A percentile compares a stretch with the other conserved stretches of the same genome.
Conservation (phyloP, 2,888 invertebrate species). For the Cheilosia soror region DNA sequence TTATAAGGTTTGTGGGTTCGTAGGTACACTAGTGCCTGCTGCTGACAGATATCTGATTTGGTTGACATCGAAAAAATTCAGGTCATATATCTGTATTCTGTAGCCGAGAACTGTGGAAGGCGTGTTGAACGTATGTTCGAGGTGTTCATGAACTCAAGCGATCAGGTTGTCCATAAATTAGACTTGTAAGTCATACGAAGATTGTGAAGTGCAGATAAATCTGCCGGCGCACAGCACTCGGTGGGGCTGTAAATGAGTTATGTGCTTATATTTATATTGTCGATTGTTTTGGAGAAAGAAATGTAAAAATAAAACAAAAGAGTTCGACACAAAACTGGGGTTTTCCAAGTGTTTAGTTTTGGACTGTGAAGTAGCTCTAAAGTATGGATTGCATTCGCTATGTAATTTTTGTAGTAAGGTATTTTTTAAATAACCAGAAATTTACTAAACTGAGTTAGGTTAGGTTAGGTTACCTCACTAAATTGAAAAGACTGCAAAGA, state of each 20-base stretch:
- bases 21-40: background rate
- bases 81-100: slow-evolving; percentile 25
- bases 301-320: slow-evolving; percentile 40
- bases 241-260: slow-evolving; percentile 27
- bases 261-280: background rate
- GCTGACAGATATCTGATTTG: slow-evolving; percentile 62
- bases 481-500: no score
- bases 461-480: no score
- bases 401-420: no score
- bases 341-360: background rate
- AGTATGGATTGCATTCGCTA: no score
- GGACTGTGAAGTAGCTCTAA: background rate
- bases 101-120: slow-evolving; percentile 24
- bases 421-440: no score
- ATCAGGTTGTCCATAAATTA: slow-evolving; percentile 62
- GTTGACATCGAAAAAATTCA: slow-evolving; percentile 53
- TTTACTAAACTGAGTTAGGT: no score
- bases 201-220: slow-evolving; percentile 45
- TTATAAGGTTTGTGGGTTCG: slow-evolving; percentile 31
- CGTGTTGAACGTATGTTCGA: slow-evolving; percentile 40
- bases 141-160: slow-evolving; percentile 58
- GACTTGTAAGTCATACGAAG: slow-evolving; percentile 15
- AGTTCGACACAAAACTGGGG: slow-evolving; percentile 40
- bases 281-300: background rate
- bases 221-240: background rate